Evolutionary conservation across 2,888 invertebrate genomes (phyloP).

Genomic region (Axea sp.): DNA sequence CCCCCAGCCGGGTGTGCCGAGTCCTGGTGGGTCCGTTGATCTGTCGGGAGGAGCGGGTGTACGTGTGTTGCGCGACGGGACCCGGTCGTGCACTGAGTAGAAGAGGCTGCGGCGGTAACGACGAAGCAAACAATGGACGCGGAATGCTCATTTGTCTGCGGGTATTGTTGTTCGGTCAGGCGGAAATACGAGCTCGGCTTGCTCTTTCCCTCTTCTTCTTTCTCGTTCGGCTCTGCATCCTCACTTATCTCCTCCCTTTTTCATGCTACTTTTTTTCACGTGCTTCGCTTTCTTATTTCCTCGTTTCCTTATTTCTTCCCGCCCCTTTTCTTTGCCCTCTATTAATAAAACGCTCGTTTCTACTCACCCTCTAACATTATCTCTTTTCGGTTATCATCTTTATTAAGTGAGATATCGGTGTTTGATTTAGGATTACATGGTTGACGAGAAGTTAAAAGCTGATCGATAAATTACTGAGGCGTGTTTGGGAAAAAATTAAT

Average conservation of each 20-base stretch:
- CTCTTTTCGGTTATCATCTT: slow-evolving; percentile 36
- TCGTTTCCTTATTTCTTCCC: slow-evolving; percentile 39
- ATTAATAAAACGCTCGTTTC: slow-evolving; percentile 41
- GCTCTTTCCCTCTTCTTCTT: slow-evolving; percentile 59
- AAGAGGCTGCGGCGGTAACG: slow-evolving; percentile 71
- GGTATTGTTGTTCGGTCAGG: slow-evolving; percentile 78
- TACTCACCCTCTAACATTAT: slow-evolving; percentile 8
- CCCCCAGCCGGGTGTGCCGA: slow-evolving; percentile 73
- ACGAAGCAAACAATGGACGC: slow-evolving; percentile 78
- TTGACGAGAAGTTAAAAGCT: slow-evolving; percentile 4
- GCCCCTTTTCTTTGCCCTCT: slow-evolving; percentile 34
- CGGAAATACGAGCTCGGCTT: slow-evolving; percentile 77
- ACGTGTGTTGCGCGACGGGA: slow-evolving; percentile 49
- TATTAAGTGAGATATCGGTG: slow-evolving; percentile 27
- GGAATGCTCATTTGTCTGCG: slow-evolving; percentile 80
- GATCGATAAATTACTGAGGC: neutral
- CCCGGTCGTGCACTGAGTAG: slow-evolving; percentile 60
- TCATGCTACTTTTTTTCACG: slow-evolving; percentile 31
- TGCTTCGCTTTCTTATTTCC: slow-evolving; percentile 39
- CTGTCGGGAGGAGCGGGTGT: slow-evolving; percentile 51
- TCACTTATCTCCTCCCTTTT: neutral
- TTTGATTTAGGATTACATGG: slow-evolving; percentile 25
- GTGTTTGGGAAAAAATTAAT: too few relatives aligned
- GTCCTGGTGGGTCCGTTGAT: slow-evolving; percentile 60
- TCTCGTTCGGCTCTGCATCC: slow-evolving; percentile 37